phyloP scores from a whole-genome alignment of 2,113 vertebrate species.

The Hippotragus niger region DNA sequence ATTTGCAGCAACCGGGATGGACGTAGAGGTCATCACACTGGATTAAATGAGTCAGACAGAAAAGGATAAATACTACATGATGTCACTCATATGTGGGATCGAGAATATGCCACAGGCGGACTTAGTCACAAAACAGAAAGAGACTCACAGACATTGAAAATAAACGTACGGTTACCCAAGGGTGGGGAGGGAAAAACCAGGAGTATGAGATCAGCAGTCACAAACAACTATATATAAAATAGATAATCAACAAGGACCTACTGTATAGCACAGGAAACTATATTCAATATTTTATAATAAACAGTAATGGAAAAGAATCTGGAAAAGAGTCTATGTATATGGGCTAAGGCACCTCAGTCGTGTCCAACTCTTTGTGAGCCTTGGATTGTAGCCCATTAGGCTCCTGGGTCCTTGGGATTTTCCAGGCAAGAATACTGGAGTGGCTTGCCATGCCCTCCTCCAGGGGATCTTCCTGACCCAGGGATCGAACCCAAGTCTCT shows the following conservation, averaged over 20 bases:
- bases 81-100: background rate
- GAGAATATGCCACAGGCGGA: background rate
- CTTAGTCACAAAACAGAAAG: background rate
- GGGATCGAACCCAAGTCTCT: background rate
- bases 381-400: background rate
- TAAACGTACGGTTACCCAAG: background rate
- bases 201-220: background rate
- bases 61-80: rapidly evolving
- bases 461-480: background rate
- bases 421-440: background rate
- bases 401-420: background rate
- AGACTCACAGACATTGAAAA: background rate
- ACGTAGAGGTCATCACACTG: background rate
- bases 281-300: background rate
- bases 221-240: background rate
- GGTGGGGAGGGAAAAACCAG: background rate
- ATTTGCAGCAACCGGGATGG: background rate
- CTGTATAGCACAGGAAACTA: background rate
- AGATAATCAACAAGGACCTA: background rate
- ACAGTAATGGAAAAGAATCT: background rate
- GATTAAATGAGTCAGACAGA: background rate
- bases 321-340: rapidly evolving
- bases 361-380: background rate
- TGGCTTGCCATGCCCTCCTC: background rate
- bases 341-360: background rate